Evolutionary conservation across 2,113 vertebrate species (phyloP).

Genomic region (Mesembrinibis cayennensis): DNA sequence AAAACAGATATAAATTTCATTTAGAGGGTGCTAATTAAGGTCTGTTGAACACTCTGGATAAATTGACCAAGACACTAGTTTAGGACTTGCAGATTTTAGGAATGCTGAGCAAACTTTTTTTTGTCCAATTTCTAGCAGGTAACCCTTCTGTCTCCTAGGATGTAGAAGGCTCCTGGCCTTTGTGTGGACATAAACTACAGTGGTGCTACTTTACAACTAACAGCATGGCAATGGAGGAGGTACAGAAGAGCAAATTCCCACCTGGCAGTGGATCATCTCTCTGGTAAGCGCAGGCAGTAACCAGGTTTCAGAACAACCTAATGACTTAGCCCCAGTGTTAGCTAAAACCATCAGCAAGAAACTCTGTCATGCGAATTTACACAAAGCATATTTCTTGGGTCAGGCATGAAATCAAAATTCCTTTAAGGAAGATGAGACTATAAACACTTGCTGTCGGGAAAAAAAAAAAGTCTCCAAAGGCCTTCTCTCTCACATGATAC

Average conservation of each 20-base stretch:
- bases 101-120: neutral
- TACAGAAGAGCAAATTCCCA: neutral
- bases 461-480: slow-evolving; percentile 24
- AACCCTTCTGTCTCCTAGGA: neutral
- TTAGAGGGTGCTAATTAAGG: neutral
- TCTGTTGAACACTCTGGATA: neutral
- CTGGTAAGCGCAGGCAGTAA: neutral
- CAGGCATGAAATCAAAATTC: slow-evolving; percentile 55
- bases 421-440: slow-evolving; percentile 60
- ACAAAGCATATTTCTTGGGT: slow-evolving; percentile 65
- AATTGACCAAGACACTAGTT: neutral
- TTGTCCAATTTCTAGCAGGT: neutral
- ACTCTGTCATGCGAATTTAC: slow-evolving; percentile 37
- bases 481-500: slow-evolving; percentile 32
- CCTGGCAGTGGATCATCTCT: neutral
- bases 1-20: neutral
- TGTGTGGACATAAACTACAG: neutral
- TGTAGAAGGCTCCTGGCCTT: neutral
- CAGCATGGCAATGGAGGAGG: neutral
- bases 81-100: neutral
- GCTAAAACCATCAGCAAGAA: slow-evolving; percentile 35
- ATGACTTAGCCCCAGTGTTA: neutral
- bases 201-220: neutral
- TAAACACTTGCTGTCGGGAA: slow-evolving; percentile 37
- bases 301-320: slow-evolving; percentile 5